A percentile compares a stretch with the other conserved stretches of the same genome.
Evolutionary conservation across 92 coral and sea anemone species (phyloP).

Genomic region (Muricea muricata): DNA sequence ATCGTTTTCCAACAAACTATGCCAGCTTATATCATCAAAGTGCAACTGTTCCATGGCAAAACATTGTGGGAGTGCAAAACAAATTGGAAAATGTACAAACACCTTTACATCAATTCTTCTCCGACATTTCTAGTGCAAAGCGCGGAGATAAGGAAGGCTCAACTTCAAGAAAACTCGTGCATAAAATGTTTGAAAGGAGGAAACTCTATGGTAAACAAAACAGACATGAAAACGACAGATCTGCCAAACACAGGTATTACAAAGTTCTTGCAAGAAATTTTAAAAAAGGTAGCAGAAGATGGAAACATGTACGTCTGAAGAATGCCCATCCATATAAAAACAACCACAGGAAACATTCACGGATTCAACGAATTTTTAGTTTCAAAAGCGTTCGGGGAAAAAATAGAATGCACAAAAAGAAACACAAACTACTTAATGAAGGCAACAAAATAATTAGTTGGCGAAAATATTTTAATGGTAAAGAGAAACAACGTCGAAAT

Average conservation of each 20-base stretch:
- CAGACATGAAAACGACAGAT: background rate
- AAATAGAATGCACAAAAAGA: background rate
- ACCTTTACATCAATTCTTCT: background rate
- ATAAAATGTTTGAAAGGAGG: background rate
- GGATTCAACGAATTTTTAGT: background rate
- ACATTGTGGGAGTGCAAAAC: background rate
- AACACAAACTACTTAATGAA: background rate
- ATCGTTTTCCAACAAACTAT: background rate
- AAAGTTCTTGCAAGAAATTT: background rate
- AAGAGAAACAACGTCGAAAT: conserved; percentile 64
- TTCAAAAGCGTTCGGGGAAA: background rate
- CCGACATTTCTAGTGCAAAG: background rate
- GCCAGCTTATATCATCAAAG: background rate
- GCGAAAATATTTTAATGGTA: conserved; percentile 27
- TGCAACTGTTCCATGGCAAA: background rate
- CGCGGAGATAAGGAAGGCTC: background rate
- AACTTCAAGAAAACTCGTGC: background rate
- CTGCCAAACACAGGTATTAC: background rate
- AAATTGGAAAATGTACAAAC: background rate
- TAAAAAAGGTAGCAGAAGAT: background rate
- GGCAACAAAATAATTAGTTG: background rate
- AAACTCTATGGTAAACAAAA: background rate
- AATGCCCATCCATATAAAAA: background rate
- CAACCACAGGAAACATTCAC: background rate
- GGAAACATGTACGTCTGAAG: background rate